Base-by-base conservation (phyloP, 2,888 invertebrate genomes). In the Stictocephala bisonia region DNA sequence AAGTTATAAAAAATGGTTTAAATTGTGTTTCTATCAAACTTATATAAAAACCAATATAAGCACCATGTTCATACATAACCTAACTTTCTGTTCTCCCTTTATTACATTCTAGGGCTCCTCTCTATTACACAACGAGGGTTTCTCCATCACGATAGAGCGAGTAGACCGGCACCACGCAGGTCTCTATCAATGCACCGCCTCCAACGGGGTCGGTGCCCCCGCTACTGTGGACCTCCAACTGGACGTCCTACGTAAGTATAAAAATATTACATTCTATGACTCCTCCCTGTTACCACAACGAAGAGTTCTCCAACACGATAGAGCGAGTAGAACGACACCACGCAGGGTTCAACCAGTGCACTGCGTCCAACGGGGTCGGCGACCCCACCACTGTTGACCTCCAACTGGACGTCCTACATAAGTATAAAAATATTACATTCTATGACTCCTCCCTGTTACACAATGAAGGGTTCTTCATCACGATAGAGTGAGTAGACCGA, bases 111-210 rank as follows among this genome's bases (percentile, higher is more conserved):
- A n/a, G n/a, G n/a, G n/a, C n/a, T n/a, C n/a, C n/a, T 44, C 64
- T 2, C 18, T 64, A 11, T 27, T 64, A 2, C 64, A 64, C 64
- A 64, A 64, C 64, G 70, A 71, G 22, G 70, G 70, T 13, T 71
- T 71, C 26, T 71, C 70, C 20, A 58, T 71, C 24, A 71, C 70
- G 0, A 29, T 71, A 29, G 70, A 71, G 48, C 24, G 48, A 26
- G 70, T 71, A 7, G 70, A 71, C 48, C 56, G 58, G 4, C 58
- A 71, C 29, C 70, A 71, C 48, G 40, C 70, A 0, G 70, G 70
- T 0, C 44, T 71, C 35, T 71, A 71, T 41, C 58, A 58, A 13
- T 71, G 70, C 15, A 71, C 70, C 0, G 70, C 70, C 4, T 15
- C 15, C 58, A 71, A 71, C 22, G 70, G 70, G 2, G 70, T 71